Evolutionary conservation across 2,888 invertebrate species (phyloP), one percentile per base, ranked within the genome.

Genomic region (Caenorhabditis sp.): DNA sequence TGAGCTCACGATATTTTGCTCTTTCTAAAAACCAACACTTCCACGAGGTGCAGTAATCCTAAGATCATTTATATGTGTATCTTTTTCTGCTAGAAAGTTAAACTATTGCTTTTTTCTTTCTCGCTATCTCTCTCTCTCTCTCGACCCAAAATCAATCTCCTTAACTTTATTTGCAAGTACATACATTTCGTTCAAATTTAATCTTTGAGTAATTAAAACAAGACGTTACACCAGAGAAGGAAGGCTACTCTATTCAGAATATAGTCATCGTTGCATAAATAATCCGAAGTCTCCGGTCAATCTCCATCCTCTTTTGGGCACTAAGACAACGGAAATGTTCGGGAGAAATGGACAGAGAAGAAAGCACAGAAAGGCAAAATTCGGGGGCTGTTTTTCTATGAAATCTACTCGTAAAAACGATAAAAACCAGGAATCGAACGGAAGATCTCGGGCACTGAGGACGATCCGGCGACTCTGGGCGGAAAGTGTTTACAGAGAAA

Each of bases 401-500:
- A 58, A 41, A 58, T 43, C 58, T 68, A 68, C 68, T 59, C 68
- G 68, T 68, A 68, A 27, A 68, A 68, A 68, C 68, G 68, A 59
- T 68, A 58, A 66, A 50, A 68, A 39, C 32, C 43, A 37, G 26
- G 30, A 32, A 27, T 43, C 3, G 26, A 41, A 15, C 15, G 41
- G 41, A 39, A 17, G 24, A 20, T 66, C 50, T 52, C 68, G 68
- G 68, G 68, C 68, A 68, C 58, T 52, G 59, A 68, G 15, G n/a
- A 13, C 9, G 43, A 22, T 9, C 27, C n/a, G 50, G 15, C 2
- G 24, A 35, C 11, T 35, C 26, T 35, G 32, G 37, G 11, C 17
- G 39, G 17, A 48, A 41, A n/a, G 45, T 63, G 52, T 26, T 63
- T 53, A 58, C 27, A 22, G 17, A 37, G 30, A 11, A 39, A 48